These are phyloP conservation scores for Dromococcyx pavoninus DNA, from an alignment of 2,797 vertebrate genomes.

Conservation along the genomic window DNA sequence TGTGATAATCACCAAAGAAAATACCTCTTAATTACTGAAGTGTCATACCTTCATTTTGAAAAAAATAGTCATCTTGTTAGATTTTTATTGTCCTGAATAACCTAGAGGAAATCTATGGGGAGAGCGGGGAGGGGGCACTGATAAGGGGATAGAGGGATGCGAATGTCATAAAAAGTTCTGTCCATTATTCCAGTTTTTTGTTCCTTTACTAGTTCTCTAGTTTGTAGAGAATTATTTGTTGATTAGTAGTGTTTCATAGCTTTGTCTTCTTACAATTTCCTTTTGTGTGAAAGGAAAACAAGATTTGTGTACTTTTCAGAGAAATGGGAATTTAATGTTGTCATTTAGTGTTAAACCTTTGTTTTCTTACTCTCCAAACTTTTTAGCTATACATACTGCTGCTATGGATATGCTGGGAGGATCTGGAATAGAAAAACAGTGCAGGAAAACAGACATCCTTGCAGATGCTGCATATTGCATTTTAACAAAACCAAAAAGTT, in stretches of 20 bases:
- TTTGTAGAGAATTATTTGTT: not conserved
- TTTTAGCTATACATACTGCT: slow-evolving; percentile 83
- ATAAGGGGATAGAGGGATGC: not conserved
- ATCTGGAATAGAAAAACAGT: slow-evolving; percentile 82
- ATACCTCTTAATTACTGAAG: not conserved
- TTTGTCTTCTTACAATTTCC: not conserved
- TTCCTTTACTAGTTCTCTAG: not conserved
- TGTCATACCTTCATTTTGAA: not conserved
- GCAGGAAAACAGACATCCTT: slow-evolving; percentile 90
- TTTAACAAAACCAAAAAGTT: slow-evolving; percentile 83
- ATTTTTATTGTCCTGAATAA: not conserved
- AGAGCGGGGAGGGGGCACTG: not conserved
- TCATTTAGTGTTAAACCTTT: not conserved
- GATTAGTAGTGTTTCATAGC: not conserved
- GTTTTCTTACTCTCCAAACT: not conserved
- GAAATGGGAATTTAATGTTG: not conserved
- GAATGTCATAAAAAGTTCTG: not conserved
- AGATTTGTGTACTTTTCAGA: not conserved
- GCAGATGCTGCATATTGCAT: slow-evolving; percentile 93
- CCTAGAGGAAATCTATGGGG: not conserved
- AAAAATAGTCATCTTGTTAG: not conserved
- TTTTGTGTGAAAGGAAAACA: not conserved
- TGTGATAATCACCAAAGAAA: not conserved
- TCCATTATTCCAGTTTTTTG: not conserved
- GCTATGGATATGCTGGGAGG: slow-evolving; percentile 96